Evolutionary conservation across 2,113 vertebrate species (phyloP), one percentile per base, ranked within the genome.

Genomic region (Lasiurus borealis): DNA sequence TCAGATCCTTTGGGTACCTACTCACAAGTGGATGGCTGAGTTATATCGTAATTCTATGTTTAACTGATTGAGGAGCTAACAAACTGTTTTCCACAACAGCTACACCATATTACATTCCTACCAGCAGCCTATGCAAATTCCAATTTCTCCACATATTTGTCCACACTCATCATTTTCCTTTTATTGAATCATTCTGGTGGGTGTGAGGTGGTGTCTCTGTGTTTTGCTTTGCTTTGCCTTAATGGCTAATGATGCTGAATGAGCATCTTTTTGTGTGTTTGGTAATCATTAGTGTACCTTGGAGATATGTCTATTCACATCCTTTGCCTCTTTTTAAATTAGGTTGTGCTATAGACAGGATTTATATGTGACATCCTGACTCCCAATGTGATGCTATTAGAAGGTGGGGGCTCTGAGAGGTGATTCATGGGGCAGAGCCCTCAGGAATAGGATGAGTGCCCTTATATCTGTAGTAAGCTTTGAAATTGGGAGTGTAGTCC

Each of bases 181-280:
- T 59, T 36, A 5, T 11, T 8, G 14, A 44, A 34, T 44, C 52
- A 25, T 84, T 18, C 36, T 52, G 7, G 21, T 23, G 52, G 44
- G 5, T 40, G 7, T 57, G n/a, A 80, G 72, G 54, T 73, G 25
- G 15, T 31, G 8, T 57, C 64, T 94, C 46, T 1, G 8, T 76
- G 52, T 80, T 92, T 80, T 52, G 69, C 48, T 86, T 85, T 83
- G 88, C 19, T 66, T 93, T 85, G 91, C 27, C 46, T 27, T 59
- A 69, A 15, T 36, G 23, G 18, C 27, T 64, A 76, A 92, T 66
- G 46, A 77, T 15, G 34, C 12, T 27, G 40, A 69, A 7, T 23
- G 46, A 68, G 4, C 34, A 36, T 36, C 40, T 62, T 62, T 84
- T 40, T 16, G 21, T 25, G 34, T 59, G 11, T n/a, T 76, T 59